Percentiles rank a stretch among this genome's conserved stretches.
Evolutionary conservation across 2,888 invertebrate genomes (phyloP).

Genomic region (Dryomyza anilis): DNA sequence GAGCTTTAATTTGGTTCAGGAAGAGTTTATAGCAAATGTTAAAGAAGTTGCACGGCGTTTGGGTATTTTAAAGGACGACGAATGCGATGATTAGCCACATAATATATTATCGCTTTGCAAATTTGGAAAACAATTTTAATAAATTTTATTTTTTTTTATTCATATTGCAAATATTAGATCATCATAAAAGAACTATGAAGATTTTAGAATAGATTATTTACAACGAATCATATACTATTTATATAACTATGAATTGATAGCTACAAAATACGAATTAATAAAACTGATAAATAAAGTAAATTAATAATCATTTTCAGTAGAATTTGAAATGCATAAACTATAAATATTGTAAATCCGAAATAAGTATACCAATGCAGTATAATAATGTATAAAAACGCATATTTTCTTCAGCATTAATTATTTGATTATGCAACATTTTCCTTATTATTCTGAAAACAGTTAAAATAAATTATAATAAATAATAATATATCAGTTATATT

Average conservation of each 20-base stretch:
- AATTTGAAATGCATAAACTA: background rate
- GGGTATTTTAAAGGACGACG: slow-evolving; percentile 84
- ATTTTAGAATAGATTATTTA: too few relatives aligned
- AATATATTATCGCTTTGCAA: too few relatives aligned
- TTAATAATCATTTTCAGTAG: too few relatives aligned
- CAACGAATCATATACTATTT: too few relatives aligned
- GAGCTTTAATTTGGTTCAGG: slow-evolving; percentile 96
- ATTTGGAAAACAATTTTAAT: background rate
- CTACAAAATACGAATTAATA: background rate
- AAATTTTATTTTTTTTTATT: background rate
- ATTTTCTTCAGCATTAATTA: too few relatives aligned
- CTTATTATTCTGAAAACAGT: slow-evolving; percentile 48
- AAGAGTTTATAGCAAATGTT: slow-evolving; percentile 88
- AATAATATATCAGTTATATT: background rate
- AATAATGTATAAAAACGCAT: background rate
- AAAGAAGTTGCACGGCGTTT: slow-evolving; percentile 83
- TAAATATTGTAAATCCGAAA: background rate
- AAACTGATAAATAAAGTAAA: too few relatives aligned
- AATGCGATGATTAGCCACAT: slow-evolving; percentile 63
- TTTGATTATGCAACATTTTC: slow-evolving; percentile 45
- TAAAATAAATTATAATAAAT: background rate
- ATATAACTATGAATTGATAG: too few relatives aligned
- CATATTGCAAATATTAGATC: background rate
- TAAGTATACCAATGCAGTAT: background rate
- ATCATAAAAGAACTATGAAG: too few relatives aligned